These are phyloP conservation scores for Cinara cedri DNA, from an alignment of 2,888 invertebrate genomes.

Conservation along the genomic window DNA sequence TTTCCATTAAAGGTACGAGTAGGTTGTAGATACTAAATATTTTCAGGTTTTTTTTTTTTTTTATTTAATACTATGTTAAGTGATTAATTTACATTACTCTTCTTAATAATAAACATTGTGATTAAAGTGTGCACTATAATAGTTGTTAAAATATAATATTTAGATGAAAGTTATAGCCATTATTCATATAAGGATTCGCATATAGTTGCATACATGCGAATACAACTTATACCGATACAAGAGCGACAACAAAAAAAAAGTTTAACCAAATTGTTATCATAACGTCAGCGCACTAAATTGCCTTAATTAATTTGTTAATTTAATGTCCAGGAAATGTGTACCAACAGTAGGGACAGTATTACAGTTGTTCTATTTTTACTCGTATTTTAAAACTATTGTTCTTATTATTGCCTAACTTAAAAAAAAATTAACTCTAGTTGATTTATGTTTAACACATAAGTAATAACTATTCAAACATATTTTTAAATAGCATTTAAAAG, in stretches of 20 bases:
- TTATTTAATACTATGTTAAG: too few species aligned
- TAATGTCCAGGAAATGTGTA: not conserved
- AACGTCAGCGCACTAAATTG: conserved; percentile 12
- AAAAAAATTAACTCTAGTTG: conserved; percentile 6
- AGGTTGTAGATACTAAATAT: too few species aligned
- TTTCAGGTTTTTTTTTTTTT: too few species aligned
- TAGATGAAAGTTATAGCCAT: too few species aligned
- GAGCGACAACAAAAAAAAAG: not conserved
- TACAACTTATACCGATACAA: not conserved
- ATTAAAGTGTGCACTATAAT: too few species aligned
- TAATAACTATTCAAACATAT: not conserved
- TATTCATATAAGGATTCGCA: too few species aligned
- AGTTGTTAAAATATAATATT: too few species aligned
- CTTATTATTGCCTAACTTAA: not conserved
- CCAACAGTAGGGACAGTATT: not conserved
- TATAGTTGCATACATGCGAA: not conserved
- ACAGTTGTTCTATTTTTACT: not conserved
- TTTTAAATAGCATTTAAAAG: conserved; percentile 8
- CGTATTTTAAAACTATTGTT: not conserved
- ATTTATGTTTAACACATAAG: conserved; percentile 30
- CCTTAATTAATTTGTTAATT: conserved; percentile 39
- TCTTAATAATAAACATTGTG: too few species aligned
- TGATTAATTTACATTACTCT: too few species aligned
- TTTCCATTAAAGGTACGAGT: too few species aligned
- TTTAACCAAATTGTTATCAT: conserved; percentile 25